Conservation (phyloP, 2,888 invertebrate genomes). For the Notodonta dromedarius region DNA sequence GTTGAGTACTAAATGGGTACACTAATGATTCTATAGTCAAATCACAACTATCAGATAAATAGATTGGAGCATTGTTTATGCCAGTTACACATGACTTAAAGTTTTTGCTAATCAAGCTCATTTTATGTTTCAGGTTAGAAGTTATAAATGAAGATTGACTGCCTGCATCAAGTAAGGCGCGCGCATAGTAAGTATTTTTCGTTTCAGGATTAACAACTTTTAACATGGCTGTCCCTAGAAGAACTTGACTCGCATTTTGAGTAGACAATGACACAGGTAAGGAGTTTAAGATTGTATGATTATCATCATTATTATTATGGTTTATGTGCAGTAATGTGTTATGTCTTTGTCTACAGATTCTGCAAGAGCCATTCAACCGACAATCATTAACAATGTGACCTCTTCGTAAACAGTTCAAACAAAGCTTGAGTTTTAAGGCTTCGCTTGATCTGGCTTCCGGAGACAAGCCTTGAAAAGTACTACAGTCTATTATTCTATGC, state of each 20-base stretch:
- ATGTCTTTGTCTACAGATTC: slow-evolving; percentile 6
- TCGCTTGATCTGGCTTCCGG: slow-evolving; percentile 5
- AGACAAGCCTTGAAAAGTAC: neutral
- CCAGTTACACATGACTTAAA: neutral
- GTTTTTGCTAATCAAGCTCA: neutral
- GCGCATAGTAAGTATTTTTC: slow-evolving; percentile 3
- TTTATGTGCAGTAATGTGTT: slow-evolving; percentile 1
- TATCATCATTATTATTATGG: neutral
- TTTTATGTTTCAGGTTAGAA: slow-evolving; percentile 2
- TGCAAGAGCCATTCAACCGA: slow-evolving; percentile 2
- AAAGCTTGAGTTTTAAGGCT: slow-evolving; percentile 2
- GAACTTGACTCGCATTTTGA: slow-evolving; percentile 3
- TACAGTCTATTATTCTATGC: neutral
- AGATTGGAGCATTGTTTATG: neutral
- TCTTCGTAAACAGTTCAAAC: slow-evolving; percentile 4
- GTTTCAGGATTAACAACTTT: slow-evolving; percentile 6
- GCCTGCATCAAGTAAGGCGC: slow-evolving; percentile 5
- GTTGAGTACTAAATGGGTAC: neutral
- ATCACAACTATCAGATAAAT: slow-evolving; percentile 4
- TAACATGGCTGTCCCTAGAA: slow-evolving; percentile 2
- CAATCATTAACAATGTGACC: slow-evolving; percentile 1
- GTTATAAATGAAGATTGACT: slow-evolving; percentile 4
- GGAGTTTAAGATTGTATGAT: neutral
- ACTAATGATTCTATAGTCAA: neutral
- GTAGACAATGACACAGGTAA: slow-evolving; percentile 7